Evolutionary conservation across 1,140 invertebrate genomes (phyloP).

Genomic region (Drosophila bifasciata): DNA sequence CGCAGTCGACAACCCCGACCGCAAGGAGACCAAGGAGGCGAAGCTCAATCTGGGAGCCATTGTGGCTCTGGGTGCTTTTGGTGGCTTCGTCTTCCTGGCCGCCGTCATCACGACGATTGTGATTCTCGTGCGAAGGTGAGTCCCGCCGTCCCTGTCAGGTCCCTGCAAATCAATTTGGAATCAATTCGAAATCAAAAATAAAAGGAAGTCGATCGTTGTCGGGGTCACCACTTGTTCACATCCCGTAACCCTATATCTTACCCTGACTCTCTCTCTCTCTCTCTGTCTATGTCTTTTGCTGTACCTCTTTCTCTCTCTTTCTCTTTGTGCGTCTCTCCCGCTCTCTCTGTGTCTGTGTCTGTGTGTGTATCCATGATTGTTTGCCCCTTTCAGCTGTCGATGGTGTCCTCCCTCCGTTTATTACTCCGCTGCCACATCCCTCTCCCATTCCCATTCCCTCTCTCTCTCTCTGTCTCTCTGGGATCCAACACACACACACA

Average conservation of each 20-base stretch:
- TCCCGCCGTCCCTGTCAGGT: neutral
- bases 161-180: conserved; percentile 4
- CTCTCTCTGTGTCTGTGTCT: conserved; percentile 14
- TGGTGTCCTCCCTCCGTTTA: no score
- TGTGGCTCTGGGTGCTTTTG: conserved; percentile 94
- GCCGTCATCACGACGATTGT: conserved; percentile 95
- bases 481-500: conserved; percentile 16
- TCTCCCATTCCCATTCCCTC: neutral
- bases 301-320: conserved; percentile 12
- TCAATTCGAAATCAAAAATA: conserved; percentile 11
- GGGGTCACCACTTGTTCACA: conserved; percentile 39
- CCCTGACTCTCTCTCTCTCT: conserved; percentile 19
- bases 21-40: conserved; percentile 88
- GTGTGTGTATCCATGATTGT: neutral
- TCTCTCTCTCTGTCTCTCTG: neutral
- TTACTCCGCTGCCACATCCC: no score
- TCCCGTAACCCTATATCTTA: neutral
- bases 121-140: conserved; percentile 94
- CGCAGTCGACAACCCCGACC: conserved; percentile 87
- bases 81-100: conserved; percentile 94
- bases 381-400: no score
- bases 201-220: conserved; percentile 42
- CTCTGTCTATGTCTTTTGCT: conserved; percentile 3
- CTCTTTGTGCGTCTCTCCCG: neutral
- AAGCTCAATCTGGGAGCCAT: conserved; percentile 93